Base-by-base conservation (phyloP, 2,797 vertebrate genomes). In the Moxostoma hubbsi region DNA sequence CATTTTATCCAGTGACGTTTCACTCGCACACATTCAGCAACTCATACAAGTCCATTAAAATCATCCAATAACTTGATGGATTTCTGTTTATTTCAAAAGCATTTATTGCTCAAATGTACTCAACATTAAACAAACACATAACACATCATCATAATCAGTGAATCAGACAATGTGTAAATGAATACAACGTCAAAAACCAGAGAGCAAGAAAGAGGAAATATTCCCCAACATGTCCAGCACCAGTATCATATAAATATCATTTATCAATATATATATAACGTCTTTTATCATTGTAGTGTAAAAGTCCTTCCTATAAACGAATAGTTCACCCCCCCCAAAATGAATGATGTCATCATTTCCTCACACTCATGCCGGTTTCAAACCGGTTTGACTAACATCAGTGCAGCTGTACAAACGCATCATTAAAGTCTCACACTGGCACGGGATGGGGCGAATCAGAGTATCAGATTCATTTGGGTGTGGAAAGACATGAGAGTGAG, bases 21-120 rank as follows among this genome's bases (percentile, higher is more conserved):
- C 5, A 24, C 24, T 24, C 24, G 46, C 43, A 65, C 12, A 47
- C 11, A n/a, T 47, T 54, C 36, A 58, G n/a, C 49, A 9, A 13
- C 12, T 15, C 1, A 61, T 5, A 50, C 7, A 50, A 5, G 47
- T 9, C 1, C 18, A 36, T 50, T 6, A 6, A 9, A 50, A 24
- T 2, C 24, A 24, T 7, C 6, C 9, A 77, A 75, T 18, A 69
- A 80, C 5, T 55, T 43, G 7, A 54, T 1, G 4, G 15, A 58
- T 7, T 7, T n/a, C 9, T 36, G 77, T 88, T 92, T 90, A 89
- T 92, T 93, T 89, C 91, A 93, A 94, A 93, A 91, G 93, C 93
- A 94, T 95, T 94, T 95, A 94, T 94, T 95, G 93, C 92, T 89
- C 91, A 94, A 95, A 94, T 94, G 92, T 92, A 94, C 93, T 93